phyloP scores from a whole-genome alignment of 2,888 invertebrate genomes.

The Leptopilina myrica region DNA sequence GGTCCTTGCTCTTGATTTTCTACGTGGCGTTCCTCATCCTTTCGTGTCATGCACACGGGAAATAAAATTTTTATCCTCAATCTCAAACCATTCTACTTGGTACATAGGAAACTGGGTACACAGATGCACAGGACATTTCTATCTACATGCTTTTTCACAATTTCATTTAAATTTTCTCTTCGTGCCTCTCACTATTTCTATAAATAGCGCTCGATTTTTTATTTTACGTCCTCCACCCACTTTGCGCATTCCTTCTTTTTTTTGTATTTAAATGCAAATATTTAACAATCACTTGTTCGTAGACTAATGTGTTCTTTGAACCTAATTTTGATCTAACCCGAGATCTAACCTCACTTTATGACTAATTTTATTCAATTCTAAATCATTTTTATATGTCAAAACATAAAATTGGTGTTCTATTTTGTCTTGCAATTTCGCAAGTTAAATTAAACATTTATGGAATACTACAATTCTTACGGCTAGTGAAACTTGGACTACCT shows the following conservation, averaged over 20 bases:
- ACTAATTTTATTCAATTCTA: no score
- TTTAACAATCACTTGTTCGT: no score
- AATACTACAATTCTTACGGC: no score
- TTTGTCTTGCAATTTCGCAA: no score
- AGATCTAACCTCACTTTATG: no score
- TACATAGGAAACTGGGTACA: neutral
- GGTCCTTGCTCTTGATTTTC: constrained; percentile 9
- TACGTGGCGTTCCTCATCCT: constrained; percentile 25
- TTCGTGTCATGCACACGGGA: constrained; percentile 25
- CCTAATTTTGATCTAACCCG: no score
- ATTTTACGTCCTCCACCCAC: neutral
- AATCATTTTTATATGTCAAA: no score
- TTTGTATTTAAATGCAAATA: no score
- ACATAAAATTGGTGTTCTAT: no score
- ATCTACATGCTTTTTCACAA: constrained; percentile 23
- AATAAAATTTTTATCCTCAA: constrained; percentile 39
- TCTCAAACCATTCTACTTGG: constrained; percentile 5
- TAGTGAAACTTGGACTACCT: no score
- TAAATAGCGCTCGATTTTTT: neutral
- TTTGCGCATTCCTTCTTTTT: neutral
- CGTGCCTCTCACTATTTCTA: neutral
- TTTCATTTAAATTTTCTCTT: constrained; percentile 14
- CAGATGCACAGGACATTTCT: constrained; percentile 3
- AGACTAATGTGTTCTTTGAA: no score
- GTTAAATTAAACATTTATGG: no score